These are phyloP conservation scores for Andrena marginata DNA, from an alignment of 2,888 invertebrate species.

Conservation along the genomic window DNA sequence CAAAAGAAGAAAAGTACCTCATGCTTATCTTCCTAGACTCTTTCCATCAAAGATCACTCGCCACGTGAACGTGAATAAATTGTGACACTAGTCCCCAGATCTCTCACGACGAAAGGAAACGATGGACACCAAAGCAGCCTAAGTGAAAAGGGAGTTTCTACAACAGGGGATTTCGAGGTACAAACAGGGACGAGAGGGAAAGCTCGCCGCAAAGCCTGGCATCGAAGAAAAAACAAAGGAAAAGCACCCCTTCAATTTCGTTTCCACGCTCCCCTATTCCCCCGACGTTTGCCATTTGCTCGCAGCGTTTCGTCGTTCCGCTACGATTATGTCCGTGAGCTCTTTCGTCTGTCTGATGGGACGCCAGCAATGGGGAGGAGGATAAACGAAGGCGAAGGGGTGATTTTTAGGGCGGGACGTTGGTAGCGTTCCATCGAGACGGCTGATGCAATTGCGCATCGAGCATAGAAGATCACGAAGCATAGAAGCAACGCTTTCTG, in stretches of 20 bases:
- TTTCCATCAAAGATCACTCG: no score
- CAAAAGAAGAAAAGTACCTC: no score
- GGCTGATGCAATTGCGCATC: constrained; percentile 69
- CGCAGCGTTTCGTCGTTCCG: constrained; percentile 30
- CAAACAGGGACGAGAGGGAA: constrained; percentile 9
- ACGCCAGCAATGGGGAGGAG: constrained; percentile 27
- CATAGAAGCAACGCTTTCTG: no score
- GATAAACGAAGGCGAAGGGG: constrained; percentile 27
- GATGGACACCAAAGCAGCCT: neutral
- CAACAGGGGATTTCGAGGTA: neutral
- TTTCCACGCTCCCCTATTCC: constrained; percentile 9
- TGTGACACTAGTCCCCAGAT: no score
- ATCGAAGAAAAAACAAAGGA: constrained; percentile 2
- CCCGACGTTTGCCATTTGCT: constrained; percentile 28
- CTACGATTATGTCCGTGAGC: constrained; percentile 41
- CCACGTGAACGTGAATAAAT: no score
- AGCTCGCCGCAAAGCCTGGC: constrained; percentile 27
- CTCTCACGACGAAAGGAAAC: neutral
- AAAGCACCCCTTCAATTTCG: constrained; percentile 42
- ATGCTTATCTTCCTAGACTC: no score
- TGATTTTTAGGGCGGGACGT: constrained; percentile 23
- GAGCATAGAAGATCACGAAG: neutral
- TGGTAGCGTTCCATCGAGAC: constrained; percentile 56
- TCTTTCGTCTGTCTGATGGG: constrained; percentile 24
- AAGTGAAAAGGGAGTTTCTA: neutral